Conservation (phyloP, 2,888 invertebrate genomes). For the Invenusta paracnida region DNA sequence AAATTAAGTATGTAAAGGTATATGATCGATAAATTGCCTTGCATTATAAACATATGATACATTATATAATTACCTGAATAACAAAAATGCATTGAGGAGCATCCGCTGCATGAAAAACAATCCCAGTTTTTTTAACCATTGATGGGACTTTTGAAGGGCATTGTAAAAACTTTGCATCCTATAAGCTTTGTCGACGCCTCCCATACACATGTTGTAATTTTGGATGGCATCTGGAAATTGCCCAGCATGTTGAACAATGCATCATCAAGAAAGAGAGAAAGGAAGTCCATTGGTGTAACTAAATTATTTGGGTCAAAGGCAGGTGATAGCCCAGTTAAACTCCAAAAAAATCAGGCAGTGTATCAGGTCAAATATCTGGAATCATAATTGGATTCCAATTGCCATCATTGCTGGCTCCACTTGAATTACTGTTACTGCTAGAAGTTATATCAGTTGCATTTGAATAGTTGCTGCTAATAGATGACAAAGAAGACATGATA, state of each 20-base stretch:
- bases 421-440: background rate
- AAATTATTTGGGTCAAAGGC: background rate
- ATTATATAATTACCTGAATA: background rate
- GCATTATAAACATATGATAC: background rate
- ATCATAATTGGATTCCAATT: background rate
- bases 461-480: background rate
- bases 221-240: background rate
- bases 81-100: background rate
- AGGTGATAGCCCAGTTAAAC: background rate
- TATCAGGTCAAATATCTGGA: background rate
- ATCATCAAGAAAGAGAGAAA: background rate
- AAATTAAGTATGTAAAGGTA: background rate
- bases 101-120: background rate
- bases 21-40: background rate
- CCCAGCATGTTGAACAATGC: background rate
- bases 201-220: background rate
- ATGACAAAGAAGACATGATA: background rate
- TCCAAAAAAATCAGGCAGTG: background rate
- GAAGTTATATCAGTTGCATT: background rate
- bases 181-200: background rate
- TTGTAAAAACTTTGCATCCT: background rate
- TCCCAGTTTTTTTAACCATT: background rate
- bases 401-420: background rate
- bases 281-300: background rate
- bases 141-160: background rate